Conservation (phyloP, 2,113 vertebrate species). For the Athene noctua region DNA sequence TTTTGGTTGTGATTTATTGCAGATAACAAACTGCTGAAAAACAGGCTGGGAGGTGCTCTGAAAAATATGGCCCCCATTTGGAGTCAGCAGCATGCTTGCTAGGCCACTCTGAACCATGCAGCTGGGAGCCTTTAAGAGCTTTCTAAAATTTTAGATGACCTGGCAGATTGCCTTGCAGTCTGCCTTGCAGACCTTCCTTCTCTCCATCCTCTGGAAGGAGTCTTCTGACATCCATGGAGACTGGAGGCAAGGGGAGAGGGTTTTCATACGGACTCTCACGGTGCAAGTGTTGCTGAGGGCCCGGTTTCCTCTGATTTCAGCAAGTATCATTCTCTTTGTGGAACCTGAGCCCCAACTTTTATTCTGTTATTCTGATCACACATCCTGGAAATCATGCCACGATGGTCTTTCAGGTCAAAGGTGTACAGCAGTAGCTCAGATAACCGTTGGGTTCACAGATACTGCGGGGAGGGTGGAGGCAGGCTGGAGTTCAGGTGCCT, state of each 20-base stretch:
- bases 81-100: background rate
- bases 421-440: background rate
- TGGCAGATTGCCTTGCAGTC: conserved; percentile 42
- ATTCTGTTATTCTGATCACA: background rate
- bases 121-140: conserved; percentile 34
- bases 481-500: background rate
- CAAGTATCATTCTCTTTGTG: background rate
- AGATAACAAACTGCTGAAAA: conserved; percentile 18
- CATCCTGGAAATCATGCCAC: background rate
- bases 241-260: background rate
- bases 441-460: background rate
- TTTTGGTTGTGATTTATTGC: conserved; percentile 17
- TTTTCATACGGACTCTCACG: background rate
- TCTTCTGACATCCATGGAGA: background rate
- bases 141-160: conserved; percentile 20
- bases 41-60: background rate
- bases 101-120: background rate
- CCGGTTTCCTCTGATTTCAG: background rate
- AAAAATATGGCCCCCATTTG: conserved; percentile 2
- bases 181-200: conserved; percentile 24
- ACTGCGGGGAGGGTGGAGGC: accelerated
- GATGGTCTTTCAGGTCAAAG: background rate
- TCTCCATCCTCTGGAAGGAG: background rate
- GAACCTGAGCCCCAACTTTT: background rate
- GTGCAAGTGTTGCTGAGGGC: background rate